phyloP scores from a whole-genome alignment of 2,113 vertebrate species.

The mouse (Mus musculus) region DNA sequence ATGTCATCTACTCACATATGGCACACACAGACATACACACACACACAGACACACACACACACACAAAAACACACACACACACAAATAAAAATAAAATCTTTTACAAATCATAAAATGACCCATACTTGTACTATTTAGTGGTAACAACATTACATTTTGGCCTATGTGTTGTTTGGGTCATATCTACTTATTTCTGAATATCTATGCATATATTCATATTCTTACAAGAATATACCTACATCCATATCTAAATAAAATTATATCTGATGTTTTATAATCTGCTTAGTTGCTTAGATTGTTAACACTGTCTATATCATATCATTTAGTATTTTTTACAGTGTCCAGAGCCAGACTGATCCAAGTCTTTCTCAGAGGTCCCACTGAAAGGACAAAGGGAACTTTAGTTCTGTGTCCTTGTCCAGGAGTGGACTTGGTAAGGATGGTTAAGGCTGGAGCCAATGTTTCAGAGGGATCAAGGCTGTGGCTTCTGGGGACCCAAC shows the following conservation, averaged over 20 bases:
- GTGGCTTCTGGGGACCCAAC: background rate
- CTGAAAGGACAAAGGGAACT: background rate
- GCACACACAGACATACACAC: background rate
- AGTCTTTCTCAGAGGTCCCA: background rate
- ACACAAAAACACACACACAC: background rate
- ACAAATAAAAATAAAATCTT: background rate
- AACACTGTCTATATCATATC: background rate
- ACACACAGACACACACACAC: background rate
- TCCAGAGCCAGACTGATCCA: background rate
- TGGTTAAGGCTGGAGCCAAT: background rate
- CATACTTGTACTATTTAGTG: conserved; percentile 16
- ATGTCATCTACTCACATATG: background rate
- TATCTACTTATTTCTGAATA: background rate
- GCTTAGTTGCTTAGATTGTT: conserved; percentile 4
- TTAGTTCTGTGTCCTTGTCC: background rate
- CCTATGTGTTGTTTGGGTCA: background rate
- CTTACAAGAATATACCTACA: background rate
- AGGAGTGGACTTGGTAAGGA: background rate
- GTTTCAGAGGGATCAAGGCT: background rate
- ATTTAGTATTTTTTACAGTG: conserved; percentile 43
- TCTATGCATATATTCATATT: background rate
- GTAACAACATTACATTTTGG: background rate
- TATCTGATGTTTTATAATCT: conserved; percentile 13
- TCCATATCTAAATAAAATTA: background rate
- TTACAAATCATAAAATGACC: conserved; percentile 7